Evolutionary conservation across 2,888 invertebrate genomes (phyloP).

Genomic region (Acronicta aceris): DNA sequence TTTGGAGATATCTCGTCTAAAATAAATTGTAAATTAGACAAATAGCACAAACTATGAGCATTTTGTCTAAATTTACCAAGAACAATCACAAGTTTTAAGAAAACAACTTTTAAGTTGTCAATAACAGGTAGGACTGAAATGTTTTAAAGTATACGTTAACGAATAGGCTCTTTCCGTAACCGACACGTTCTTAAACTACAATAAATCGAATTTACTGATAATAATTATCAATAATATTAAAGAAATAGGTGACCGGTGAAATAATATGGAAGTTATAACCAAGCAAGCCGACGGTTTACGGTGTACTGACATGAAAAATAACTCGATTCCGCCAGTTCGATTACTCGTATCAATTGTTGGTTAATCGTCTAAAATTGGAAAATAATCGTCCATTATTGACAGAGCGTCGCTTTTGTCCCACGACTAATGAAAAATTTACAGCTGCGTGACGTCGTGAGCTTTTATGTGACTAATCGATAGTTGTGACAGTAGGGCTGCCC

Average conservation of each 20-base stretch:
- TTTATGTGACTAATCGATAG: constrained; percentile 69
- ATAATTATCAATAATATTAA: constrained; percentile 4
- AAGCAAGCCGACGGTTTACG: constrained; percentile 50
- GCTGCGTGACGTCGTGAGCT: constrained; percentile 71
- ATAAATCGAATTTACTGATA: constrained; percentile 17
- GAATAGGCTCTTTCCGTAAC: background rate
- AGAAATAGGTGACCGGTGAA: constrained; percentile 8
- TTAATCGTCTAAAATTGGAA: constrained; percentile 74
- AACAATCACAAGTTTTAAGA: background rate
- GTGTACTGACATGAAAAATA: constrained; percentile 57
- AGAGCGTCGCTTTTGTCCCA: constrained; percentile 66
- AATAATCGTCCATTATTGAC: constrained; percentile 72
- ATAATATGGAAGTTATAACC: constrained; percentile 34
- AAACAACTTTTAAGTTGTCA: background rate
- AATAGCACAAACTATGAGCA: background rate
- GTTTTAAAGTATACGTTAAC: background rate
- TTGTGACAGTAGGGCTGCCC: constrained; percentile 53
- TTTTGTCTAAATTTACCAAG: background rate
- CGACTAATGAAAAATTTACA: constrained; percentile 75
- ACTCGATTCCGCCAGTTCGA: constrained; percentile 44
- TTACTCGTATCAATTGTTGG: constrained; percentile 69
- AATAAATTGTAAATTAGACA: background rate
- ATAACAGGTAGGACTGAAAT: background rate
- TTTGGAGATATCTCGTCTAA: too few species aligned
- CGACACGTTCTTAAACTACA: background rate